These are phyloP conservation scores for Ornithoptera priamus DNA, from an alignment of 2,888 invertebrate species.

Conservation along the genomic window DNA sequence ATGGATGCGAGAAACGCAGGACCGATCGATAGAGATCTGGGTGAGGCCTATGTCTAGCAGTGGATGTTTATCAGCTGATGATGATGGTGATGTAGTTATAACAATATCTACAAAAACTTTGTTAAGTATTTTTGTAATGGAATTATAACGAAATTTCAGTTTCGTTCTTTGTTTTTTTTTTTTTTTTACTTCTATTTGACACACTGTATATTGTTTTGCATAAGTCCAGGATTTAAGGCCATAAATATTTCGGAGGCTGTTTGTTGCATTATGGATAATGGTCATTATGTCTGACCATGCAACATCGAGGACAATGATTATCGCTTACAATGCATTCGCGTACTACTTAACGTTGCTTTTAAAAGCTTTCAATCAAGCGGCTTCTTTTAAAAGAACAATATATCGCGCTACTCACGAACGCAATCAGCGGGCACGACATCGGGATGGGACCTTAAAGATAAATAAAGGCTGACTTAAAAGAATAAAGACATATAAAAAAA, in stretches of 20 bases:
- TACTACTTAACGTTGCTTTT: slow-evolving; percentile 42
- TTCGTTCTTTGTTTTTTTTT: too few relatives aligned
- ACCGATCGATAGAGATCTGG: too few relatives aligned
- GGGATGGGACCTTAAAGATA: slow-evolving; percentile 40
- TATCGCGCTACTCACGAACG: slow-evolving; percentile 64
- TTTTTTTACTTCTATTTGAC: too few relatives aligned
- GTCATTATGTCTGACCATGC: not conserved
- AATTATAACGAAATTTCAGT: too few relatives aligned
- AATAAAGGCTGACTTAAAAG: slow-evolving; percentile 34
- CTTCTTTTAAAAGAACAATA: slow-evolving; percentile 61
- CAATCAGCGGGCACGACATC: slow-evolving; percentile 63
- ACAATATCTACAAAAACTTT: too few relatives aligned
- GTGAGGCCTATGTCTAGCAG: too few relatives aligned
- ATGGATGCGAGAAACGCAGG: too few relatives aligned
- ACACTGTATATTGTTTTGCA: too few relatives aligned
- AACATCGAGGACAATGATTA: slow-evolving; percentile 30
- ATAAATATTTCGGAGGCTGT: not conserved
- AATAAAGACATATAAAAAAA: slow-evolving; percentile 37
- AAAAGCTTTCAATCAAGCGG: slow-evolving; percentile 67
- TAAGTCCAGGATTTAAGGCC: not conserved
- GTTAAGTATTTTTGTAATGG: too few relatives aligned
- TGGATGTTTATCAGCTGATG: too few relatives aligned
- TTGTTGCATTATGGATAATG: not conserved
- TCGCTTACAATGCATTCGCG: slow-evolving; percentile 33
- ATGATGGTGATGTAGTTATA: too few relatives aligned